These are phyloP conservation scores for Fissipunctia ypsillon DNA, from an alignment of 2,888 invertebrate species.

Conservation along the genomic window DNA sequence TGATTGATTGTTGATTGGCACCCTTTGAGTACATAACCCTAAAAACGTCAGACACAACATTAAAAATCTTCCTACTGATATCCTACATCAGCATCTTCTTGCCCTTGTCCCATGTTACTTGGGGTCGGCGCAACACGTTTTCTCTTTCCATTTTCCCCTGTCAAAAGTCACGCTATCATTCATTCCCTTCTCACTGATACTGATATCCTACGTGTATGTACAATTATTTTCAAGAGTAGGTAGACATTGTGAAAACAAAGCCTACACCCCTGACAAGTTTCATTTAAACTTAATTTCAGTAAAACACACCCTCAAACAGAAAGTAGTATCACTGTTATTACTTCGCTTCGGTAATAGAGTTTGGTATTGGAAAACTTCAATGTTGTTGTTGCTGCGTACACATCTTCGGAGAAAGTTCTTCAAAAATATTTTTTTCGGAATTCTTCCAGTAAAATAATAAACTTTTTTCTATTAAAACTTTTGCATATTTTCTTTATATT, in stretches of 20 bases:
- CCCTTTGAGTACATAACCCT: neutral
- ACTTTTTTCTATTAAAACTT: constrained; percentile 46
- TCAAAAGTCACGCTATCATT: no score
- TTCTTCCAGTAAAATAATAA: constrained; percentile 19
- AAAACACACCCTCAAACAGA: constrained; percentile 48
- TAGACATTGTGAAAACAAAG: constrained; percentile 14
- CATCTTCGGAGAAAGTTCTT: constrained; percentile 30
- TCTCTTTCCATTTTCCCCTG: no score
- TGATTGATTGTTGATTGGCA: no score
- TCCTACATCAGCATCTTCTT: no score
- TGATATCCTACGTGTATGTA: neutral
- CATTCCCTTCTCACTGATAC: no score
- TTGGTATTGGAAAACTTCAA: constrained; percentile 65
- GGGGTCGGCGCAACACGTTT: no score
- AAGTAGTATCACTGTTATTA: constrained; percentile 59
- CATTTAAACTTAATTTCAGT: constrained; percentile 58
- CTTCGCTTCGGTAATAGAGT: constrained; percentile 64
- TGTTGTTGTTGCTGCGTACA: constrained; percentile 55
- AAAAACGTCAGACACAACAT: neutral
- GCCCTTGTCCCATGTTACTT: no score
- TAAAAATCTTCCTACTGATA: neutral
- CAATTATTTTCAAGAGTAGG: neutral
- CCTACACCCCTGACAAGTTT: constrained; percentile 36
- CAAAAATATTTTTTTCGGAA: constrained; percentile 31
- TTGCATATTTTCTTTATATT: constrained; percentile 6